phyloP scores from a whole-genome alignment of 2,113 vertebrate genomes.

The Larimichthys polyactis region DNA sequence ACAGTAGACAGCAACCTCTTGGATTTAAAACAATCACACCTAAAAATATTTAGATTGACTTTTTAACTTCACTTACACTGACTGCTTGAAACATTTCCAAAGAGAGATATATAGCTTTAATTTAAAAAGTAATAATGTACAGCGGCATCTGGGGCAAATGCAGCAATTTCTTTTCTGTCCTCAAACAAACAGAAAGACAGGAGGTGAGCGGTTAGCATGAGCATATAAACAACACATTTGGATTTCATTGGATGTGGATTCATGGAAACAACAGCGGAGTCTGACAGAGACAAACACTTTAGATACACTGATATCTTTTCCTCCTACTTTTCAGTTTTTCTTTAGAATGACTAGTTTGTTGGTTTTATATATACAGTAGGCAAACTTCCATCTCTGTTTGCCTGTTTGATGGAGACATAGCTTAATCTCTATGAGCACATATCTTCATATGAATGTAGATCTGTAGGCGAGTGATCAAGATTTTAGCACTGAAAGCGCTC shows the following conservation, averaged over 20 bases:
- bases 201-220: background rate
- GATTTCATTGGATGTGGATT: background rate
- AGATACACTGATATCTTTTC: background rate
- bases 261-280: background rate
- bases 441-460: too few species aligned
- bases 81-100: background rate
- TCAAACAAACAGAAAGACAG: background rate
- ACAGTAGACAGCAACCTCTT: background rate
- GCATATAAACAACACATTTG: background rate
- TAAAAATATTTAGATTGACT: conserved; percentile 36
- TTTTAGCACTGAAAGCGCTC: too few species aligned
- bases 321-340: background rate
- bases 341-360: background rate
- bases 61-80: conserved; percentile 41
- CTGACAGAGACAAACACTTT: too few species aligned
- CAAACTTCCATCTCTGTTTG: background rate
- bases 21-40: conserved; percentile 15
- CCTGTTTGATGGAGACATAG: background rate
- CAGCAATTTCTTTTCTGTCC: background rate
- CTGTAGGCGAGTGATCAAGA: too few species aligned
- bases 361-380: background rate
- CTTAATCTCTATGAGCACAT: too few species aligned
- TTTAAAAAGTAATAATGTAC: conserved; percentile 26
- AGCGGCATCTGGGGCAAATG: background rate
- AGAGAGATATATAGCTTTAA: conserved; percentile 4